Percentiles rank a stretch among this genome's conserved stretches.
phyloP scores from a whole-genome alignment of 1,140 invertebrate species.

The Apolygus lucorum region DNA sequence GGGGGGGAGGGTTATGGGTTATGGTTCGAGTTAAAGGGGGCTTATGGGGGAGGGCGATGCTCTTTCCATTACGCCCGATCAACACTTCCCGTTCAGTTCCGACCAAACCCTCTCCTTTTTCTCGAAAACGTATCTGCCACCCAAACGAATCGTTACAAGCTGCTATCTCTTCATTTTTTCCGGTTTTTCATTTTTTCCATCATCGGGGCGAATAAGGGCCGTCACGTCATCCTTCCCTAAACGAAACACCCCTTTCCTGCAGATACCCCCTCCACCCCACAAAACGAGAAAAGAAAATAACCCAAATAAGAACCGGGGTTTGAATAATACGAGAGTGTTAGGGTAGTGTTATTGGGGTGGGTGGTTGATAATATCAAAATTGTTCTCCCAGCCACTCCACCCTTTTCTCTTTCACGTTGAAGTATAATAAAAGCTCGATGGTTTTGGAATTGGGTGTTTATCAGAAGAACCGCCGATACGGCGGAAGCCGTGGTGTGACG shows the following conservation, averaged over 20 bases:
- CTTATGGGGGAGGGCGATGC: not conserved
- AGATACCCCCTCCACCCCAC: no score
- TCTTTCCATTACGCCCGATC: slow-evolving; percentile 13
- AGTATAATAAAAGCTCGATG: not conserved
- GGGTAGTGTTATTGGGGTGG: not conserved
- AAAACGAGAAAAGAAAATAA: not conserved
- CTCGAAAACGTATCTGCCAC: slow-evolving; percentile 7
- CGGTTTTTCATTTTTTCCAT: not conserved
- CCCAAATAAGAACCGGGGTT: not conserved
- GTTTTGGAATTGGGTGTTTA: not conserved
- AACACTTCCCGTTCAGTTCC: slow-evolving; percentile 1
- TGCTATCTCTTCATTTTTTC: not conserved
- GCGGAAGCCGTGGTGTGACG: not conserved
- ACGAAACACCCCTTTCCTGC: not conserved
- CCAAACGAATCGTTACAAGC: not conserved
- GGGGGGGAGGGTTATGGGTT: no score
- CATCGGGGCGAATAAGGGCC: not conserved
- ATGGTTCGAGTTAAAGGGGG: no score
- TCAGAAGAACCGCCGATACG: no score
- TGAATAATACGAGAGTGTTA: not conserved
- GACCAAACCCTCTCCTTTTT: not conserved
- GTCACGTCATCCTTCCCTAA: not conserved
- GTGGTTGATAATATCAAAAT: not conserved
- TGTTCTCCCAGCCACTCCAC: not conserved
- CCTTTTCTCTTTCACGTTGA: not conserved